Evolutionary conservation across 2,797 vertebrate species (phyloP).

Genomic region (Chrysocyon brachyurus): DNA sequence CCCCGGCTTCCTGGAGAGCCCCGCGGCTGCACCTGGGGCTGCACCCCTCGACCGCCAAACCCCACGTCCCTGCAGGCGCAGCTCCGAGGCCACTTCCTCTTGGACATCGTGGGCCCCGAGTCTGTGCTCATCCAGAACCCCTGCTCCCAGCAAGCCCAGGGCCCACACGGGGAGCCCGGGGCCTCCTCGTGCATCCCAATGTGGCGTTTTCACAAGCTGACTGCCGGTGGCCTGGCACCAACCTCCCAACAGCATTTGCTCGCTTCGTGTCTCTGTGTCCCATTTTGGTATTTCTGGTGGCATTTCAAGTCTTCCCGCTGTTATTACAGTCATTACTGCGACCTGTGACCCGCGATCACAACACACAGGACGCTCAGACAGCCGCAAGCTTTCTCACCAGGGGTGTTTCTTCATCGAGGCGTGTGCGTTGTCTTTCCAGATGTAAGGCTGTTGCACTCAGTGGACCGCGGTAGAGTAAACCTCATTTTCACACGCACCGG

Average conservation of each 20-base stretch:
- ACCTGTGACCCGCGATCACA: neutral
- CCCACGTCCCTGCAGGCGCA: neutral
- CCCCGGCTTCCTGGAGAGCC: neutral
- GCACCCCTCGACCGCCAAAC: neutral
- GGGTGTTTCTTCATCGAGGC: neutral
- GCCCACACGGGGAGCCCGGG: neutral
- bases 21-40: no score
- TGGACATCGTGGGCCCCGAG: neutral
- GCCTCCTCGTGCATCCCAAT: neutral
- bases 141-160: accelerated
- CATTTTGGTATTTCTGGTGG: neutral
- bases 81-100: neutral
- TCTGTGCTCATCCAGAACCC: neutral
- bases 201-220: neutral
- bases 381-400: neutral
- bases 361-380: accelerated
- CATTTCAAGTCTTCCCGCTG: neutral
- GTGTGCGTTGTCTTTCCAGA: neutral
- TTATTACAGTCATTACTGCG: neutral
- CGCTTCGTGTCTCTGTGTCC: neutral
- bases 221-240: accelerated
- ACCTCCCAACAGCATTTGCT: neutral
- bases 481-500: accelerated
- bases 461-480: neutral
- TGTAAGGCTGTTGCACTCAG: no score